Base-by-base conservation (phyloP, 2,113 vertebrate species). In the Paratilapia polleni region DNA sequence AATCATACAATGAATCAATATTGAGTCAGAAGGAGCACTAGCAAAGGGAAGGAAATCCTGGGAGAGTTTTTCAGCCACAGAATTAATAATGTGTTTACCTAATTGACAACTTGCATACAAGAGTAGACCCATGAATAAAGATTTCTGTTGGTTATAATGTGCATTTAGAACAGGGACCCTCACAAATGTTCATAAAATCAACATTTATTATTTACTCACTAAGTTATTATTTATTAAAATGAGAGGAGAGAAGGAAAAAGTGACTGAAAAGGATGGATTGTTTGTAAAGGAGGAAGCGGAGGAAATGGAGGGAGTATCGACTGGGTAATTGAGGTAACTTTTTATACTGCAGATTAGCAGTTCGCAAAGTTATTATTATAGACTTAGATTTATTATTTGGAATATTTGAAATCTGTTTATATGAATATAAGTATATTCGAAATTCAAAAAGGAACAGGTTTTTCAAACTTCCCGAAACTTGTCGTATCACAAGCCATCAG, bases 41-140 rank as follows among this genome's bases (percentile, higher is more conserved):
- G 41, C 28, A 52, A 58, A 78, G 22, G 26, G 28, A 73, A 54
- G 10, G 28, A 41, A 76, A 76, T 77, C 80, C 54, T 82, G 15
- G 2, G 68, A 80, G 56, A 66, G 28, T 20, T 61, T 26, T 80
- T 36, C 52, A 77, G 43, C 49, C 6, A 34, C 62, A 77, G 52
- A 91, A 78, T 54, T 84, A 80, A 58, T 83, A 41, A 80, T 74
- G 34, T 57, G 58, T 82, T 87, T 70, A 57, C 41, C 47, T 81
- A 75, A 90, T 54, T 83, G 84, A 59, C 75, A 81, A 78, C 59
- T 56, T 54, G 47, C 41, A 20, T 34, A 2, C 61, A 62, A 41
- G 13, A 78, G 22, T 31, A 28, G 41, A 68, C 4, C 6, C 17
- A 81, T 83, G 73, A 88, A 90, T 88, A 81, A 87, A 90, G 60